Evolutionary conservation across 2,797 vertebrate species (phyloP).

Genomic region (Bufotes viridis): DNA sequence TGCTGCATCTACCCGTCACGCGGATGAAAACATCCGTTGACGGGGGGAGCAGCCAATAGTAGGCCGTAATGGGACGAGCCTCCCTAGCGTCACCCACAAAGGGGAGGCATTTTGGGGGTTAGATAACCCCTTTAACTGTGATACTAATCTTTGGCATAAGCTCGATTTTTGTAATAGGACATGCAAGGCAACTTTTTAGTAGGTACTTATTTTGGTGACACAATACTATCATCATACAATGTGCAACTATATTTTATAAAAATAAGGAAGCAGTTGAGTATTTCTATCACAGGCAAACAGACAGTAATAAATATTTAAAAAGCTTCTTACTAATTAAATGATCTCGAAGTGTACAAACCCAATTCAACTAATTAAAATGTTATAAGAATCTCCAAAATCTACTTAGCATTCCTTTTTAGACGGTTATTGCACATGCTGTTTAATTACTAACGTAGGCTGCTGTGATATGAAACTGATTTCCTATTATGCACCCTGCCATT

Average conservation of each 20-base stretch:
- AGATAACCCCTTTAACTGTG: background rate
- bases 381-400: slow-evolving; percentile 29
- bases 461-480: background rate
- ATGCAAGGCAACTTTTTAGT: background rate
- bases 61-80: too few species aligned
- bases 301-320: slow-evolving; percentile 47
- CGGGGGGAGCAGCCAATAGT: too few species aligned
- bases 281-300: background rate
- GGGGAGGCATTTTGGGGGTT: too few species aligned
- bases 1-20: too few species aligned
- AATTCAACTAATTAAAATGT: slow-evolving; percentile 38
- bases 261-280: background rate
- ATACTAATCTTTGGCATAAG: background rate
- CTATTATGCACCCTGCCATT: background rate
- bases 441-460: slow-evolving; percentile 61
- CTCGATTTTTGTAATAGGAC: too few species aligned
- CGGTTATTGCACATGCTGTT: slow-evolving; percentile 43
- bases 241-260: background rate
- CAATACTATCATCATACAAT: background rate
- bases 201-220: background rate
- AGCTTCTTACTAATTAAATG: slow-evolving; percentile 46
- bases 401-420: background rate
- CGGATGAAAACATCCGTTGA: too few species aligned
- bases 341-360: slow-evolving; percentile 34
- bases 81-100: too few species aligned